phyloP scores from a whole-genome alignment of 1,140 invertebrate genomes.

The Zaprionus camerounensis region DNA sequence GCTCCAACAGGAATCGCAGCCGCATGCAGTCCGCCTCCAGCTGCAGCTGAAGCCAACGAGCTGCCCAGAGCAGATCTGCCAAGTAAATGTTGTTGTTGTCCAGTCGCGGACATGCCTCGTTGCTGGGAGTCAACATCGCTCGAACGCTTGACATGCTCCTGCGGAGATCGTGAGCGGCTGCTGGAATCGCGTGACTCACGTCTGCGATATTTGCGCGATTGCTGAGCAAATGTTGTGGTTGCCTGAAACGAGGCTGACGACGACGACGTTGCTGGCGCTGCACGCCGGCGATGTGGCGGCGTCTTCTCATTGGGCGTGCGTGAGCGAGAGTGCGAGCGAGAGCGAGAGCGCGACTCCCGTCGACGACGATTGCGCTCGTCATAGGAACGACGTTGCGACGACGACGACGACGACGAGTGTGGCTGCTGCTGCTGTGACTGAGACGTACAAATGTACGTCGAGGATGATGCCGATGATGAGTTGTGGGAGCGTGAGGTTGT shows the following conservation, averaged over 20 bases:
- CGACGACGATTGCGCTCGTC: constrained; percentile 60
- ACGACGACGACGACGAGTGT: constrained; percentile 16
- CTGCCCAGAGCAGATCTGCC: background rate
- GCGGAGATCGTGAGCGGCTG: constrained; percentile 61
- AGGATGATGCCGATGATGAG: constrained; percentile 37
- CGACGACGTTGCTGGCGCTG: constrained; percentile 13
- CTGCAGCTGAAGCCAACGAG: constrained; percentile 1
- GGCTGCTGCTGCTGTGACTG: constrained; percentile 23
- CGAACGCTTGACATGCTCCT: constrained; percentile 28
- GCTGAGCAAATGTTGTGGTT: constrained; percentile 1
- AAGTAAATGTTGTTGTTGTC: background rate
- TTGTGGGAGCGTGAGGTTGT: constrained; percentile 44
- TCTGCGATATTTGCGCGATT: constrained; percentile 56
- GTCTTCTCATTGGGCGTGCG: constrained; percentile 49
- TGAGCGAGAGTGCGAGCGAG: constrained; percentile 55
- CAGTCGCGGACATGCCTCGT: background rate
- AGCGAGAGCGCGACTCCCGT: constrained; percentile 36
- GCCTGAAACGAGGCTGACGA: background rate
- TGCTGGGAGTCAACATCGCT: constrained; percentile 14
- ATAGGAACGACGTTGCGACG: constrained; percentile 47
- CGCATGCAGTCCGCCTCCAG: background rate
- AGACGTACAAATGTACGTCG: constrained; percentile 48
- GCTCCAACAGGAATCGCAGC: background rate
- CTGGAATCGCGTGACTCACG: constrained; percentile 52
- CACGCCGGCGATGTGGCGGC: constrained; percentile 39